These are phyloP conservation scores for Sarcoramphus papa DNA, from an alignment of 2,797 vertebrate species.

Conservation along the genomic window DNA sequence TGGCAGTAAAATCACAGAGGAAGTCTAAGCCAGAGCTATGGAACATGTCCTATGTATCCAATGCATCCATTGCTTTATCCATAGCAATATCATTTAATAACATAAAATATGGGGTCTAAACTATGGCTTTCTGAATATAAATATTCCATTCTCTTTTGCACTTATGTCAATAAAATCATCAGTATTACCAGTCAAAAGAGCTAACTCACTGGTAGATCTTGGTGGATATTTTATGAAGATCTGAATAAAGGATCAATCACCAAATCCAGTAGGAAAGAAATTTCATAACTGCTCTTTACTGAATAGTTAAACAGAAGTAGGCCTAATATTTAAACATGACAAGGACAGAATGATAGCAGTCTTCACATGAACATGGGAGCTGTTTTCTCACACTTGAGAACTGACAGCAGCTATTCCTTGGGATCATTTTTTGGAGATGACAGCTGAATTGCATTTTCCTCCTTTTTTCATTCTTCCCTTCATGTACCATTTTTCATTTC, in stretches of 20 bases:
- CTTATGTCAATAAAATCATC: not conserved
- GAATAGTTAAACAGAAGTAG: constrained; percentile 27
- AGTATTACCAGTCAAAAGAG: not conserved
- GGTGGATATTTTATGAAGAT: constrained; percentile 46
- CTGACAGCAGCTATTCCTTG: not conserved
- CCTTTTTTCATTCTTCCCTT: not conserved
- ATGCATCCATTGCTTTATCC: not conserved
- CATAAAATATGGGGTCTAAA: not conserved
- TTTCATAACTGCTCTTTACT: not conserved
- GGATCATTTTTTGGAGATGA: not conserved
- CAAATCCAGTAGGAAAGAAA: not conserved
- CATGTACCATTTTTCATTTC: not conserved
- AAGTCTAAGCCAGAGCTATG: not conserved
- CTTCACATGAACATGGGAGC: not conserved
- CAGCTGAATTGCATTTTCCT: not conserved
- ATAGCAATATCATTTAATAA: not conserved
- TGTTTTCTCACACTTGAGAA: not conserved
- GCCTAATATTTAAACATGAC: not conserved
- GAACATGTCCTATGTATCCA: not conserved
- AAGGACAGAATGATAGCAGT: not conserved
- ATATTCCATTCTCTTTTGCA: not conserved
- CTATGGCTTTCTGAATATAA: not conserved
- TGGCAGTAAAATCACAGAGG: not conserved
- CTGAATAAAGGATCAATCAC: constrained; percentile 59
- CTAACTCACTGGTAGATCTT: not conserved